Conservation (phyloP, 2,113 vertebrate genomes). For the Saccopteryx bilineata region DNA sequence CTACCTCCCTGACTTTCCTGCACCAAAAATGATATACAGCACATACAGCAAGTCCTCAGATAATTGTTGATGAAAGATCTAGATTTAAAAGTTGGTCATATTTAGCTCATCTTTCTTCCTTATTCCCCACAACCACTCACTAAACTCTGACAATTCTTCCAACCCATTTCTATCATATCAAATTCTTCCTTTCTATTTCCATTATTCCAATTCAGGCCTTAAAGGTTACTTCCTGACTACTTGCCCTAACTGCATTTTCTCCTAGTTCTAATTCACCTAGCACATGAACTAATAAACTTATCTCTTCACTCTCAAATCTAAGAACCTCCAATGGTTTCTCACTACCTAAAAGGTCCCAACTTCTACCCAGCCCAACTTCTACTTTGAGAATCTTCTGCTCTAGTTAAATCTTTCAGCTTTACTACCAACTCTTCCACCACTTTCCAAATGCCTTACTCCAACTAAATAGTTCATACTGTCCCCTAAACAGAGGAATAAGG, state of each 20-base stretch:
- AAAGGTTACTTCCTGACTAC: background rate
- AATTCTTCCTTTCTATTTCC: conserved; percentile 13
- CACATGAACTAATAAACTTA: background rate
- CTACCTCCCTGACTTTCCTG: background rate
- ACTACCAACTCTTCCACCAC: background rate
- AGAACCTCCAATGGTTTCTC: conserved; percentile 8
- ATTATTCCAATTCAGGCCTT: conserved; percentile 49
- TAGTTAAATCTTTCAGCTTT: conserved; percentile 27
- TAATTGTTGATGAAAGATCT: conserved; percentile 22
- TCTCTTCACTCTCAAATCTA: background rate
- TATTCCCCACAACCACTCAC: background rate
- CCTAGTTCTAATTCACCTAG: background rate
- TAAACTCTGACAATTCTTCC: conserved; percentile 29
- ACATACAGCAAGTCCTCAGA: background rate
- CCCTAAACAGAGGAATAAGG: conserved; percentile 43
- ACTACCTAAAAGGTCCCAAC: conserved; percentile 33
- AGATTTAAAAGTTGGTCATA: conserved; percentile 48
- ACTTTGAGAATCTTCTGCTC: conserved; percentile 26
- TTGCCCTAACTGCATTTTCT: conserved; percentile 12
- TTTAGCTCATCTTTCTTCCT: conserved; percentile 39
- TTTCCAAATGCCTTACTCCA: conserved; percentile 62
- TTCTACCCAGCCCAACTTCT: background rate
- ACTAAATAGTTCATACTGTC: background rate
- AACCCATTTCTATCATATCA: conserved; percentile 18
- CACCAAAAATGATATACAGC: background rate